Conservation (phyloP, 2,113 vertebrate genomes). For the Lynx canadensis region DNA sequence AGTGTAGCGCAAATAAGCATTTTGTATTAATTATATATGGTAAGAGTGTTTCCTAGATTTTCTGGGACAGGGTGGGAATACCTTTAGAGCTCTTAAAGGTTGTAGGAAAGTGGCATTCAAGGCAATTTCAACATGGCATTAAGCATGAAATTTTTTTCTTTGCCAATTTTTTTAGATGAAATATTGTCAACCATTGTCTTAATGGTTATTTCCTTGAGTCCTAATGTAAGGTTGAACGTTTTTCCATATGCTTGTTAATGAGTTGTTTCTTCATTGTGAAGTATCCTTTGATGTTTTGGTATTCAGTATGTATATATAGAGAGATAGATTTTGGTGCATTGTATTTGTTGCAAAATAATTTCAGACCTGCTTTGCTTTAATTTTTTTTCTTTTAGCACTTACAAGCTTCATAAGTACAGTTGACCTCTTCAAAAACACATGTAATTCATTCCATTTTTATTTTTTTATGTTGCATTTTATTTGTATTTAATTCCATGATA, state of each 20-base stretch:
- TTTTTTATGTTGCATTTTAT: not conserved
- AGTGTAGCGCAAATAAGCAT: not conserved
- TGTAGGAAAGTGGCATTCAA: not conserved
- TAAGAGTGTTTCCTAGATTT: not conserved
- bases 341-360: not conserved
- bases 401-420: not conserved
- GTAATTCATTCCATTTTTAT: not conserved
- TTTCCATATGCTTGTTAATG: not conserved
- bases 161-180: conserved; percentile 19
- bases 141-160: not conserved
- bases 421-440: not conserved
- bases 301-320: not conserved
- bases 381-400: not conserved
- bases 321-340: not conserved
- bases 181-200: not conserved
- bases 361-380: not conserved
- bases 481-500: not conserved
- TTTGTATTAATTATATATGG: not conserved
- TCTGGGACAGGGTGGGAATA: not conserved
- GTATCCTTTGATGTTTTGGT: not conserved
- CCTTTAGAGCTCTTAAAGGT: not conserved
- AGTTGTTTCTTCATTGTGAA: not conserved
- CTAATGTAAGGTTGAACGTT: not conserved
- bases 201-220: not conserved
- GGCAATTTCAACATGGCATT: not conserved